Percentiles rank a stretch among this genome's conserved stretches.
Conservation (phyloP, 37 sponge, comb jelly and placozoan genomes). For the Aplysina aerophoba region DNA sequence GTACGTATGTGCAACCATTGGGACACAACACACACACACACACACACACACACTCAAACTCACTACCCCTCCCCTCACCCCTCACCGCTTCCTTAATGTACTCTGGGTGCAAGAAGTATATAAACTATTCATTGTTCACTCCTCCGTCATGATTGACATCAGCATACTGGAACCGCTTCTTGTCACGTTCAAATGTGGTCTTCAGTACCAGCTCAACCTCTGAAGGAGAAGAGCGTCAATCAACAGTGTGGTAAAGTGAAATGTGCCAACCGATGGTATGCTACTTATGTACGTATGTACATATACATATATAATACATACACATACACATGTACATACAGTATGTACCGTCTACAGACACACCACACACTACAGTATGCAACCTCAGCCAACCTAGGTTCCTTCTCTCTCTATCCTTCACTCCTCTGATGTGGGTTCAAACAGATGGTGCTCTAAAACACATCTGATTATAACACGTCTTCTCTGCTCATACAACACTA, state of each 20-base stretch:
- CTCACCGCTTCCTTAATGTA: constrained; percentile 22
- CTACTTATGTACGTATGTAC: not conserved
- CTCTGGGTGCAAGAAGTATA: constrained; percentile 26
- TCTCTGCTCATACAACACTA: too few relatives aligned
- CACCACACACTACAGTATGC: not conserved
- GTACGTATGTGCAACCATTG: too few relatives aligned
- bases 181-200: constrained; percentile 4
- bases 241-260: not conserved
- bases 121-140: not conserved
- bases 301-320: too few relatives aligned
- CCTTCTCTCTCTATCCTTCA: too few relatives aligned
- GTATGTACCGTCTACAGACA: not conserved
- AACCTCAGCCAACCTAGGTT: too few relatives aligned
- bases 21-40: constrained; percentile 13
- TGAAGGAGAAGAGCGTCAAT: not conserved
- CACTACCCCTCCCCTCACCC: not conserved
- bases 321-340: not conserved
- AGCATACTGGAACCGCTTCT: constrained; percentile 6
- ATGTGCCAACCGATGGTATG: not conserved
- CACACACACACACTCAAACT: not conserved
- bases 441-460: not conserved
- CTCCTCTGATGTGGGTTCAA: too few relatives aligned
- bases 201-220: constrained; percentile 20
- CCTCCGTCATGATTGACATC: not conserved
- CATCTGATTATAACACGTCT: not conserved